Conservation (phyloP, 2,888 invertebrate species). For the Phrixothrix hirtus region DNA sequence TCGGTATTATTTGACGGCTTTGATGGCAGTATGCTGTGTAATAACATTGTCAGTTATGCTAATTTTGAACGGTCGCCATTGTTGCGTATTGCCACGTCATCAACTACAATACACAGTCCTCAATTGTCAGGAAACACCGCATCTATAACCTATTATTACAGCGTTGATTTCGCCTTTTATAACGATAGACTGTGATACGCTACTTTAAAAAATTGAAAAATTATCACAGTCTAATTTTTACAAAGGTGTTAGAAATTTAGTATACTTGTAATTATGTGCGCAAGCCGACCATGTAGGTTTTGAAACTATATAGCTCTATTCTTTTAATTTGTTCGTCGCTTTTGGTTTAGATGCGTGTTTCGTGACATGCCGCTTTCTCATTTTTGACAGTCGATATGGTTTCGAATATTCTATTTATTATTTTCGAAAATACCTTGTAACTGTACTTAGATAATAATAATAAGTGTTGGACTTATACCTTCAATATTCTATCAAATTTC, state of each 20-base stretch:
- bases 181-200: conserved; percentile 20
- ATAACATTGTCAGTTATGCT: conserved; percentile 37
- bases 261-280: conserved; percentile 26
- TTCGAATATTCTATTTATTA: too few species aligned
- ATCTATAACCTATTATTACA: conserved; percentile 28
- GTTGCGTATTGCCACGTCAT: conserved; percentile 36
- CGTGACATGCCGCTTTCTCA: neutral
- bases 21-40: conserved; percentile 30
- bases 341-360: neutral
- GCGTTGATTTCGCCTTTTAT: conserved; percentile 23
- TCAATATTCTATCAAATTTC: too few species aligned
- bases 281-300: conserved; percentile 27
- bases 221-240: conserved; percentile 11
- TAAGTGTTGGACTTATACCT: too few species aligned
- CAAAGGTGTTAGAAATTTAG: conserved; percentile 24
- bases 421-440: too few species aligned
- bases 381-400: too few species aligned
- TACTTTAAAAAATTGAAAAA: neutral
- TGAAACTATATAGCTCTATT: neutral
- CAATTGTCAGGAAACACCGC: conserved; percentile 34
- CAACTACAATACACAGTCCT: conserved; percentile 32
- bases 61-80: conserved; percentile 33
- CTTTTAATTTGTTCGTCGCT: neutral
- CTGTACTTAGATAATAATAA: too few species aligned
- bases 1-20: conserved; percentile 28